Percentiles rank a stretch among this genome's conserved stretches.
Evolutionary conservation across 92 coral and sea anemone genomes (phyloP).

Genomic region (Porites lobata): DNA sequence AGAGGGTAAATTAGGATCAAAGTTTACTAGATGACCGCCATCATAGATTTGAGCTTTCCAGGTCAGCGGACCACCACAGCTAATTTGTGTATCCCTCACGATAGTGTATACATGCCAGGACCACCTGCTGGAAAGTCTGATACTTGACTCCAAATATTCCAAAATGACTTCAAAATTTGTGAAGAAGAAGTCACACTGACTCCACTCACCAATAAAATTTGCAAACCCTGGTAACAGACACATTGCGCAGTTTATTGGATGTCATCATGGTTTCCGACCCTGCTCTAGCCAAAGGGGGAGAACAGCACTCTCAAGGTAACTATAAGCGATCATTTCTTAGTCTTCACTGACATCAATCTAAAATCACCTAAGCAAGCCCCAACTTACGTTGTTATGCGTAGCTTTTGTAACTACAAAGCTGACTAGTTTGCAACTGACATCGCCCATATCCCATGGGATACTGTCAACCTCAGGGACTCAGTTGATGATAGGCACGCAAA

Average conservation of each 20-base stretch:
- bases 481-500: neutral
- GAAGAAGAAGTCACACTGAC: too few relatives aligned
- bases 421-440: conserved; percentile 18
- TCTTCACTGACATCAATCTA: conserved; percentile 5
- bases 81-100: too few relatives aligned
- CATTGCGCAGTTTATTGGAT: conserved; percentile 16
- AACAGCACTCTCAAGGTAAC: conserved; percentile 50
- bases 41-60: too few relatives aligned
- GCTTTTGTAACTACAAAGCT: neutral
- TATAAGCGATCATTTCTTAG: conserved; percentile 67
- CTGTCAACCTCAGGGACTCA: neutral
- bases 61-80: too few relatives aligned
- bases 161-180: too few relatives aligned
- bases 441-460: neutral
- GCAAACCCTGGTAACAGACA: conserved; percentile 27
- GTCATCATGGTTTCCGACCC: conserved; percentile 27
- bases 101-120: too few relatives aligned
- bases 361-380: neutral
- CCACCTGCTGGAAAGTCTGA: too few relatives aligned
- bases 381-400: neutral
- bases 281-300: neutral
- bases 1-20: too few relatives aligned
- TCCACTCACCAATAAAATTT: too few relatives aligned
- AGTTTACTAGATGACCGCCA: too few relatives aligned
- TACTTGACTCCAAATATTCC: too few relatives aligned